These are phyloP conservation scores for Cydia fagiglandana DNA, from an alignment of 1,140 invertebrate genomes.

Conservation along the genomic window DNA sequence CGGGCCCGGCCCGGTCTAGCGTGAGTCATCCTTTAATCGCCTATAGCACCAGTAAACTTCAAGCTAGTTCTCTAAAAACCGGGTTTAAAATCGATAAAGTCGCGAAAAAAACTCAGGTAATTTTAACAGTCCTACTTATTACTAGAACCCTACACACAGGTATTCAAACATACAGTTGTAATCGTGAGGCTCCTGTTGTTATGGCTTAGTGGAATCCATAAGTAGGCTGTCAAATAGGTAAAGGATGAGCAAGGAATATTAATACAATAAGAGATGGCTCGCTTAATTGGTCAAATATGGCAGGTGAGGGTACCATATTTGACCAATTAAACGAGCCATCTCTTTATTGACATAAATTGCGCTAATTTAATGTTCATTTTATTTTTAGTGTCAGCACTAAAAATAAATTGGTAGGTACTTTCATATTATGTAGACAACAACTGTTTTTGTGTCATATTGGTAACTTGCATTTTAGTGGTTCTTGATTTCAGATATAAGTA, in stretches of 20 bases:
- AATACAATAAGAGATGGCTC: too few relatives aligned
- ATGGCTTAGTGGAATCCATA: background rate
- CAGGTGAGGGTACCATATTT: background rate
- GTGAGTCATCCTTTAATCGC: too few relatives aligned
- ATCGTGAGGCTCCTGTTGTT: background rate
- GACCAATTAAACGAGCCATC: background rate
- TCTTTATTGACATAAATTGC: slow-evolving; percentile 9
- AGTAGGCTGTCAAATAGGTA: background rate
- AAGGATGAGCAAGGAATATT: background rate
- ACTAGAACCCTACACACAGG: background rate
- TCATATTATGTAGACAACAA: background rate
- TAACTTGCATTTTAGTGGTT: background rate
- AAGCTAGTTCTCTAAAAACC: too few relatives aligned
- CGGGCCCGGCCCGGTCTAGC: too few relatives aligned
- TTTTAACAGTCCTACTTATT: background rate
- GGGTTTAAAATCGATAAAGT: too few relatives aligned
- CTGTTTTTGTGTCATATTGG: background rate
- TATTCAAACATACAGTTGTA: background rate
- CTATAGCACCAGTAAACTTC: too few relatives aligned
- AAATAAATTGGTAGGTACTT: background rate
- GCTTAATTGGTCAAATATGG: too few relatives aligned
- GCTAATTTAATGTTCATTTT: background rate
- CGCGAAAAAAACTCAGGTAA: too few relatives aligned
- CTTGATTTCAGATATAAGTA: too few relatives aligned
- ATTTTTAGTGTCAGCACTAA: slow-evolving; percentile 4